Conservation (phyloP, 2,797 vertebrate species). For the Acestrorhynchus altus region DNA sequence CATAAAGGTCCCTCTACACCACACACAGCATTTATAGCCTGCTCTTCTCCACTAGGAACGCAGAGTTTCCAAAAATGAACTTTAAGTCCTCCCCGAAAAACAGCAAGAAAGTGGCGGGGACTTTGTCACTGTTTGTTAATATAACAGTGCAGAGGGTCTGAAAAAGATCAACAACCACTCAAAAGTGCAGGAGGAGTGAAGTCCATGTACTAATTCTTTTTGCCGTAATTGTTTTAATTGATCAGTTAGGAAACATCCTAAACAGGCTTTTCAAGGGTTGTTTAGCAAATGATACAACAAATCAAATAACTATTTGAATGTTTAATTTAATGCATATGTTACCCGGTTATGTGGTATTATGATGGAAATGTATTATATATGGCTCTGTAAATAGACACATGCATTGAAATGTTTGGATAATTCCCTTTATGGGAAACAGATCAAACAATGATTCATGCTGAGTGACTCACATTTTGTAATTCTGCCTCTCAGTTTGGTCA, state of each 20-base stretch:
- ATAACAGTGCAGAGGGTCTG: not conserved
- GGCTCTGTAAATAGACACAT: too few relatives aligned
- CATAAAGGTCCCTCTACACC: slow-evolving; percentile 51
- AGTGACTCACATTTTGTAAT: too few relatives aligned
- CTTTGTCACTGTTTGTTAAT: not conserved
- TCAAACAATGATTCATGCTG: too few relatives aligned
- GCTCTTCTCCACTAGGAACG: slow-evolving; percentile 1
- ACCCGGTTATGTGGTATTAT: too few relatives aligned
- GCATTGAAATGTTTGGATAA: too few relatives aligned
- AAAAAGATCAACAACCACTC: not conserved
- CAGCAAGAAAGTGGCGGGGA: not conserved
- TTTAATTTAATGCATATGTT: too few relatives aligned
- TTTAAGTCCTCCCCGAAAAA: not conserved
- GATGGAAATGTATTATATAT: too few relatives aligned
- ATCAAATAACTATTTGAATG: too few relatives aligned
- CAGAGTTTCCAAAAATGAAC: not conserved
- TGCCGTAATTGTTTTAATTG: not conserved
- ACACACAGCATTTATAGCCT: slow-evolving; percentile 22
- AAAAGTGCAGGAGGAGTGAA: too few relatives aligned
- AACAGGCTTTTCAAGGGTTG: not conserved
- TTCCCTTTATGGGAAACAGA: too few relatives aligned
- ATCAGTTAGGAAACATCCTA: not conserved
- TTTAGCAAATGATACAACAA: not conserved
- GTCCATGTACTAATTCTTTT: not conserved
- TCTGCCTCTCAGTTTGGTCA: too few relatives aligned